phyloP scores from a whole-genome alignment of 2,113 vertebrate genomes.

The Anseranas semipalmata region DNA sequence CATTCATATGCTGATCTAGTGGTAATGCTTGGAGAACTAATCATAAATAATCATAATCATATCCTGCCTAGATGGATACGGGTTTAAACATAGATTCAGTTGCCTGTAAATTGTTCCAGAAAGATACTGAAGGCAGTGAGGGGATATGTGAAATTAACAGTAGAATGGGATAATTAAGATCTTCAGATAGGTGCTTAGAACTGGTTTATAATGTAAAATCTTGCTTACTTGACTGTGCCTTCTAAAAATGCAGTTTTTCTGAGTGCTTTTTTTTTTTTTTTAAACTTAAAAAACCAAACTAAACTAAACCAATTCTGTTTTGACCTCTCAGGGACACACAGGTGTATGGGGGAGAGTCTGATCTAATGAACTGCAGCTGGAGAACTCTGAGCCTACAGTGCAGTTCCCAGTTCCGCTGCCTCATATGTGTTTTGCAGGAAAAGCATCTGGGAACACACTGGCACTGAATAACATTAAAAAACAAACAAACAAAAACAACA shows the following conservation, averaged over 20 bases:
- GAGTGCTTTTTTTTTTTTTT: not conserved
- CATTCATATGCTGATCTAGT: not conserved
- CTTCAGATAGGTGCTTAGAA: constrained; percentile 54
- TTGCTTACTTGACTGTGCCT: not conserved
- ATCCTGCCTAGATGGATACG: constrained; percentile 36
- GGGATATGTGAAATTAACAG: constrained; percentile 53
- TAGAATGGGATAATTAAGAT: constrained; percentile 64
- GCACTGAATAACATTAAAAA: constrained; percentile 2
- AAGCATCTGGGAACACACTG: not conserved
- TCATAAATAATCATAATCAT: constrained; percentile 60
- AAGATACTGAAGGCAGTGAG: constrained; percentile 46
- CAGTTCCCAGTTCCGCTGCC: not conserved
- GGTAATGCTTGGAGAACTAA: constrained; percentile 46
- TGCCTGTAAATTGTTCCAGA: constrained; percentile 19
- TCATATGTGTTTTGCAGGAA: not conserved
- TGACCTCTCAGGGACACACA: not conserved
- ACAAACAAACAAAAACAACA: not conserved
- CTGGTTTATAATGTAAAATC: not conserved
- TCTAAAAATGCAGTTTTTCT: not conserved
- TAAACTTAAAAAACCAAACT: not conserved
- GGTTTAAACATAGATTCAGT: constrained; percentile 48
- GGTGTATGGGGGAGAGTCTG: not conserved
- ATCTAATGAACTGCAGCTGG: not conserved
- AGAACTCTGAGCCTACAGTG: not conserved
- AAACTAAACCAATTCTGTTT: not conserved